phyloP scores from a whole-genome alignment of 2,797 vertebrate genomes.

The Hyperoplus immaculatus region DNA sequence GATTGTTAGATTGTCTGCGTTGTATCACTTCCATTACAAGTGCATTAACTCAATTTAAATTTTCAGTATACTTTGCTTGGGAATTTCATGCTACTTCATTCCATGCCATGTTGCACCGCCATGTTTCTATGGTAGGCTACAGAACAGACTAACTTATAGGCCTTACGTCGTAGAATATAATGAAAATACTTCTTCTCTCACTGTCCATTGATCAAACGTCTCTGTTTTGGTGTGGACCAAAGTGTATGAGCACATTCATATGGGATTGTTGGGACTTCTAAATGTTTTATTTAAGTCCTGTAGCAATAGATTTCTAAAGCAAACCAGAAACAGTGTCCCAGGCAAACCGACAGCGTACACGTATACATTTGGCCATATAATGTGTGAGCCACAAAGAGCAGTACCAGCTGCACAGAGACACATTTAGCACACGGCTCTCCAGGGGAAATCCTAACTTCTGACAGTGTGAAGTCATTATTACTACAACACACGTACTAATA shows the following conservation, averaged over 20 bases:
- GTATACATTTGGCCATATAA: background rate
- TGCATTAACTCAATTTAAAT: too few relatives aligned
- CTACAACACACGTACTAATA: conserved; percentile 1
- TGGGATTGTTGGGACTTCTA: background rate
- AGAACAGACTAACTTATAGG: too few relatives aligned
- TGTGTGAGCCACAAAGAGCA: background rate
- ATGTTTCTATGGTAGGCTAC: too few relatives aligned
- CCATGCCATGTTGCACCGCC: too few relatives aligned
- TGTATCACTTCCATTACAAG: background rate
- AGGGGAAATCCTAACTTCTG: conserved; percentile 9
- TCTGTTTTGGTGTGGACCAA: background rate
- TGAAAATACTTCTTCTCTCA: too few relatives aligned
- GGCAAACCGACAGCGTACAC: background rate
- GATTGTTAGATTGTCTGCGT: background rate
- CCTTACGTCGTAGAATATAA: too few relatives aligned
- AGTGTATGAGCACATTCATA: background rate
- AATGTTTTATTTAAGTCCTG: background rate
- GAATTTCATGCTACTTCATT: too few relatives aligned
- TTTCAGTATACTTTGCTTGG: too few relatives aligned
- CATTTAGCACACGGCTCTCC: conserved; percentile 26
- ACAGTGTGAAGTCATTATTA: conserved; percentile 19
- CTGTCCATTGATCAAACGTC: background rate
- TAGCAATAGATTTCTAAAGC: background rate
- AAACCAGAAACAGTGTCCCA: background rate
- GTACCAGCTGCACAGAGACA: conserved; percentile 1